Evolutionary conservation across 2,888 invertebrate species (phyloP).

Genomic region (Drosophila colorata): DNA sequence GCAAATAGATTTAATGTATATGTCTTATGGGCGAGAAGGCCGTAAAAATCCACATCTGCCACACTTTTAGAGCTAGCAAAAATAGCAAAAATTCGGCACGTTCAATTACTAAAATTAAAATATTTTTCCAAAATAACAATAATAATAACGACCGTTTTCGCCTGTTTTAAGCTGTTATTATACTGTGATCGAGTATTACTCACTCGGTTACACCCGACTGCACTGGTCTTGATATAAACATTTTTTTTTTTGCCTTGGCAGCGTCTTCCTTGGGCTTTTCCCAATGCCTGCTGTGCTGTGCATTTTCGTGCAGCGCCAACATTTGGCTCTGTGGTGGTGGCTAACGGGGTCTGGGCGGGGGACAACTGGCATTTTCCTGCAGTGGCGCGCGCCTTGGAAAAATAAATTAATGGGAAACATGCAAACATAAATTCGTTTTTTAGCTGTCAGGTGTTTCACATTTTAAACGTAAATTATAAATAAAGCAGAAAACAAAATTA

Average conservation of each 20-base stretch:
- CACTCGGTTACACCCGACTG: too few species aligned
- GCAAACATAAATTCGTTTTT: slow-evolving; percentile 82
- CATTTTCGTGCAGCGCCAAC: slow-evolving; percentile 48
- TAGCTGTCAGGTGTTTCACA: slow-evolving; percentile 82
- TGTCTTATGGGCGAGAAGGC: too few species aligned
- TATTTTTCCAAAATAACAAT: too few species aligned
- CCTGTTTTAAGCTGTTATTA: too few species aligned
- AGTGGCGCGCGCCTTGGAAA: slow-evolving; percentile 50
- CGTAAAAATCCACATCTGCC: too few species aligned
- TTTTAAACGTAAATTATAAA: slow-evolving; percentile 80
- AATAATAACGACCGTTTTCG: too few species aligned
- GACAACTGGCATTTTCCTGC: slow-evolving; percentile 50
- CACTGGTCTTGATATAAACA: too few species aligned
- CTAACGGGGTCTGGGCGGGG: neutral
- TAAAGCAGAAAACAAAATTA: slow-evolving; percentile 73
- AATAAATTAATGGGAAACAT: slow-evolving; percentile 83
- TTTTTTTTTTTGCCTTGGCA: slow-evolving; percentile 15
- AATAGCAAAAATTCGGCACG: too few species aligned
- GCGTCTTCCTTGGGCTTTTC: slow-evolving; percentile 34
- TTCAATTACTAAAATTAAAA: too few species aligned
- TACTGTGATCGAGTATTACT: too few species aligned
- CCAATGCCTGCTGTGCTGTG: slow-evolving; percentile 40
- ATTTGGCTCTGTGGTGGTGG: neutral
- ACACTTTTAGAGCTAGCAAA: too few species aligned
- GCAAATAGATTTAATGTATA: too few species aligned